phyloP scores from a whole-genome alignment of 2,888 invertebrate species.

The Petrolisthes cinctipes region DNA sequence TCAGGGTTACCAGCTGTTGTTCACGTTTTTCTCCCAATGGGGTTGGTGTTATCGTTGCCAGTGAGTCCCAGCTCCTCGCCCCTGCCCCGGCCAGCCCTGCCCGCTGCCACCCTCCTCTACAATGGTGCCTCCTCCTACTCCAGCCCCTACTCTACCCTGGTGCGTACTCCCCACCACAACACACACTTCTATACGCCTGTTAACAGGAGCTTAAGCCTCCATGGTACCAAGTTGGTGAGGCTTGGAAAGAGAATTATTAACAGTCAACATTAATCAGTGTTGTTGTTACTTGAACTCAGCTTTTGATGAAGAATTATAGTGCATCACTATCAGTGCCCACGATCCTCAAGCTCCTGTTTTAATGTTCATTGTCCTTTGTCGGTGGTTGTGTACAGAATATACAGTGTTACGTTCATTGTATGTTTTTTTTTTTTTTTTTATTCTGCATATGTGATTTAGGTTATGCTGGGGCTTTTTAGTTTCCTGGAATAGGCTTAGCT shows the following conservation, averaged over 20 bases:
- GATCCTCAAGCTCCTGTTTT: neutral
- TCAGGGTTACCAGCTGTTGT: slow-evolving; percentile 9
- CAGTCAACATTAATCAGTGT: too few species aligned
- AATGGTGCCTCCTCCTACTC: slow-evolving; percentile 72
- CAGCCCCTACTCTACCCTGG: slow-evolving; percentile 67
- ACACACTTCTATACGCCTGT: neutral
- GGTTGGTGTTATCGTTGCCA: slow-evolving; percentile 51
- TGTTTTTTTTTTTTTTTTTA: slow-evolving; percentile 4
- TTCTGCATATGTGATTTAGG: slow-evolving; percentile 25
- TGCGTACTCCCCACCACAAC: slow-evolving; percentile 56
- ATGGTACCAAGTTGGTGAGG: too few species aligned
- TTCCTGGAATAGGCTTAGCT: slow-evolving; percentile 28
- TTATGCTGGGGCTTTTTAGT: slow-evolving; percentile 43
- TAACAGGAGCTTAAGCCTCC: too few species aligned
- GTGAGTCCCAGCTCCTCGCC: slow-evolving; percentile 65
- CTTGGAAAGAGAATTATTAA: too few species aligned
- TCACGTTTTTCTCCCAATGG: slow-evolving; percentile 31
- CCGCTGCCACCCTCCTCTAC: slow-evolving; percentile 63
- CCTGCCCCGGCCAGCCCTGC: slow-evolving; percentile 64
- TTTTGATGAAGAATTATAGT: too few species aligned
- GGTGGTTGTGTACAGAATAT: slow-evolving; percentile 33
- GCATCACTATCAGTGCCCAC: neutral
- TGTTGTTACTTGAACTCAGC: too few species aligned
- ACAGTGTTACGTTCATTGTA: neutral
- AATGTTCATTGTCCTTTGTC: slow-evolving; percentile 56